Percentiles rank a stretch among this genome's conserved stretches.
Evolutionary conservation across 2,113 vertebrate genomes (phyloP).

Genomic region (Emydocephalus ijimae): DNA sequence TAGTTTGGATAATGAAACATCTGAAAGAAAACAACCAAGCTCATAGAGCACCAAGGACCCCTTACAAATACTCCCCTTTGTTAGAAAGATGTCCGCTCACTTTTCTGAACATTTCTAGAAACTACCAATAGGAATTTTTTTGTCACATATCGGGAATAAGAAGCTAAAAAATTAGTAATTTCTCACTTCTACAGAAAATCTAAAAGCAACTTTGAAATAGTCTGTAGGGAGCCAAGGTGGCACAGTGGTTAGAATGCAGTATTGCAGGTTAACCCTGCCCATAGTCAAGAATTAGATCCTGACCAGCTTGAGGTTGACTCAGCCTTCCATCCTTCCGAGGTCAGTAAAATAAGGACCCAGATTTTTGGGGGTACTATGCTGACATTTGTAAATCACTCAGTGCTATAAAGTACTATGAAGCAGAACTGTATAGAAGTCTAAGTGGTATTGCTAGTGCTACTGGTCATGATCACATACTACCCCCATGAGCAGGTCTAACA

Average conservation of each 20-base stretch:
- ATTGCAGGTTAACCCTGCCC: background rate
- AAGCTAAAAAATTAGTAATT: background rate
- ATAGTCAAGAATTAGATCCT: background rate
- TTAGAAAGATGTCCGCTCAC: background rate
- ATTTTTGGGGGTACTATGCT: background rate
- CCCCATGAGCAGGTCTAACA: too few species aligned
- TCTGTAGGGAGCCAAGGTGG: background rate
- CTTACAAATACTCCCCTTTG: too few species aligned
- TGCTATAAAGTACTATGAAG: background rate
- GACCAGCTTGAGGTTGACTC: background rate
- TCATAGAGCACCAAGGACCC: too few species aligned
- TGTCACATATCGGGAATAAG: background rate
- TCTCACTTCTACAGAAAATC: background rate
- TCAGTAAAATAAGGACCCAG: background rate
- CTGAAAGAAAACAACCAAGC: too few species aligned
- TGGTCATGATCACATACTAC: background rate
- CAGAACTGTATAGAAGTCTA: background rate
- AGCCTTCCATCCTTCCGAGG: background rate
- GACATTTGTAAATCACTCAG: background rate
- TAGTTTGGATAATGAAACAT: background rate
- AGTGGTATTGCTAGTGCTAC: background rate
- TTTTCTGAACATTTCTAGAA: background rate
- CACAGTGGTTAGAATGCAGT: background rate
- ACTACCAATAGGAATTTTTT: background rate
- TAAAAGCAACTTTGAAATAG: background rate